Evolutionary conservation across 2,888 invertebrate genomes (phyloP), one percentile per base, ranked within the genome.

Genomic region (Alsophila aescularia): DNA sequence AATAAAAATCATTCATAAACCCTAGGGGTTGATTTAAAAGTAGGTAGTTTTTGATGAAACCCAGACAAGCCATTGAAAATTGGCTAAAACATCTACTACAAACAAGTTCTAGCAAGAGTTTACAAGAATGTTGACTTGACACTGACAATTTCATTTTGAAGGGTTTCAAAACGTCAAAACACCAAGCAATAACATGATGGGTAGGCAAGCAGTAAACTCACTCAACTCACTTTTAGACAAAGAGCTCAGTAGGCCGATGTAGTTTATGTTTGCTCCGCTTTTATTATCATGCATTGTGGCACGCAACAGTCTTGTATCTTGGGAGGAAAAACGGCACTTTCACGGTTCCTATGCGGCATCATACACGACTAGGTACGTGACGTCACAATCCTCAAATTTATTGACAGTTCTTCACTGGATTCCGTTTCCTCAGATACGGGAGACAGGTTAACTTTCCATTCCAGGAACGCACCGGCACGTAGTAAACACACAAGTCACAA

Each of bases 271-370:
- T 85, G 82, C 81, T 83, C 87, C 87, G 80, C 83, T 87, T 84
- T 86, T 88, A 86, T 81, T 84, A 77, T 89, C 86, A 79, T 90
- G 88, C 90, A 90, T 90, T 81, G 79, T 88, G 77, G 79, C 81
- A 83, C 81, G 76, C 77, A 80, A 82, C 81, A 77, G 77, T 83
- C 80, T 83, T 73, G 77, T 74, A 72, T 79, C 79, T 81, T 78
- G 76, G 80, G 80, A 82, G 74, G 79, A 80, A 84, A 83, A 76
- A 81, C 77, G 75, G 78, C 87, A 88, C 89, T 87, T 88, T 87
- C 87, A 83, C 85, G 81, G 79, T 83, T 86, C 82, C 82, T 85
- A 85, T 88, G 81, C 89, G 86, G 89, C 90, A 90, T 90, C 77
- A 84, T 89, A 84, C 80, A 84, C 83, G 75, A 74, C 74, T 76